These are phyloP conservation scores for Tychaedon coryphoeus DNA, from an alignment of 2,113 vertebrate species.

Conservation along the genomic window DNA sequence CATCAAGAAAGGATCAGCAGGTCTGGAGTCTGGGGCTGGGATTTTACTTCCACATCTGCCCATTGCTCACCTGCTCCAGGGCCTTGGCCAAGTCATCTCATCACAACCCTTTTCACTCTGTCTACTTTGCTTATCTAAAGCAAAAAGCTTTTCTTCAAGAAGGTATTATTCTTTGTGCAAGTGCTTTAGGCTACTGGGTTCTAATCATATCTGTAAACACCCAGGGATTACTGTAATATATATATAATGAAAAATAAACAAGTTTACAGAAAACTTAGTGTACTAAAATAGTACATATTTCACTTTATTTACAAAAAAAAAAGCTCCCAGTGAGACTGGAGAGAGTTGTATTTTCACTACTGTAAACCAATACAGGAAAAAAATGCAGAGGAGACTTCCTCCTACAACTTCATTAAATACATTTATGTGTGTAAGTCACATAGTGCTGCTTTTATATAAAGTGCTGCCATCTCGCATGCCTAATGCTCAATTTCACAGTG, in stretches of 20 bases:
- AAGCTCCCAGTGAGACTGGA: background rate
- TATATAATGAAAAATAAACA: background rate
- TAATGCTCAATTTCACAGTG: background rate
- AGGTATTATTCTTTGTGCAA: background rate
- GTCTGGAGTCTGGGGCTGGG: background rate
- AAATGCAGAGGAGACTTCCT: background rate
- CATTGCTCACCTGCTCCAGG: accelerated
- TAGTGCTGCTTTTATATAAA: background rate
- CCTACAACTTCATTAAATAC: conserved; percentile 19
- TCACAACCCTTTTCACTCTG: background rate
- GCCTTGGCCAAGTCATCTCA: background rate
- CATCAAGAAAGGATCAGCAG: background rate
- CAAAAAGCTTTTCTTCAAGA: background rate
- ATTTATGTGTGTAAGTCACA: background rate
- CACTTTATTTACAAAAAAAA: background rate
- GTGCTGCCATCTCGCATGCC: background rate
- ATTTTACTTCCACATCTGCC: background rate
- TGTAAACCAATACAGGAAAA: background rate
- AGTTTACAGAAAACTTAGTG: background rate
- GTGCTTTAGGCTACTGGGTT: background rate
- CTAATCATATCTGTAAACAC: background rate
- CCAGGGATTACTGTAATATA: background rate
- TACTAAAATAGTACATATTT: background rate
- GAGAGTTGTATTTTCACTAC: background rate
- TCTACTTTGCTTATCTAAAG: background rate